A percentile compares a stretch with the other conserved stretches of the same genome.
Evolutionary conservation across 2,888 invertebrate species (phyloP).

Genomic region (Cybosia mesomella): DNA sequence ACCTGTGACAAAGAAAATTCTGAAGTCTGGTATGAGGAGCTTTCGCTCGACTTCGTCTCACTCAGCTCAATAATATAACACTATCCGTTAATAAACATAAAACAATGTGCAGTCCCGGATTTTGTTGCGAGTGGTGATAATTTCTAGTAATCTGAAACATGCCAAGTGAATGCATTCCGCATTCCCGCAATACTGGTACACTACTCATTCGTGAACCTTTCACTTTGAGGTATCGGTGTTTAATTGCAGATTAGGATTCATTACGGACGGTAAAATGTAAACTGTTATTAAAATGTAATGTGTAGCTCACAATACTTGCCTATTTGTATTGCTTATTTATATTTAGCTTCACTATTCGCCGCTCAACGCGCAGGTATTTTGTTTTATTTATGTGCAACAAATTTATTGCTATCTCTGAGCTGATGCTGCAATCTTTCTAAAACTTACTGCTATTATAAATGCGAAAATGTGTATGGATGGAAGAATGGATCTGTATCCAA

Average conservation of each 20-base stretch:
- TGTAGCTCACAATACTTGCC: background rate
- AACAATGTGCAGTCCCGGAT: slow-evolving; percentile 35
- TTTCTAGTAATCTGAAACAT: slow-evolving; percentile 43
- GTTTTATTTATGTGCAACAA: too few relatives aligned
- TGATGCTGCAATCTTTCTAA: too few relatives aligned
- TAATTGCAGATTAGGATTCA: slow-evolving; percentile 55
- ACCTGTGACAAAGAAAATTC: too few relatives aligned
- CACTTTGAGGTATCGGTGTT: slow-evolving; percentile 49
- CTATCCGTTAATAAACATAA: background rate
- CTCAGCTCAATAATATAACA: slow-evolving; percentile 2
- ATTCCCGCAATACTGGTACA: slow-evolving; percentile 47
- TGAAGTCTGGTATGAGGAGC: too few relatives aligned
- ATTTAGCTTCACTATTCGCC: too few relatives aligned
- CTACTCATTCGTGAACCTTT: slow-evolving; percentile 53
- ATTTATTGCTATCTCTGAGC: too few relatives aligned
- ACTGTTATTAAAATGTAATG: slow-evolving; percentile 5
- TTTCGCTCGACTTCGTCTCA: too few relatives aligned
- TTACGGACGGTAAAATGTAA: slow-evolving; percentile 16
- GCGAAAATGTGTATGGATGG: too few relatives aligned
- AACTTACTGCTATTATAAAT: too few relatives aligned
- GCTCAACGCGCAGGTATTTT: too few relatives aligned
- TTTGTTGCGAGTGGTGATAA: slow-evolving; percentile 20
- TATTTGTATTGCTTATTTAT: background rate
- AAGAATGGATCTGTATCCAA: too few relatives aligned
- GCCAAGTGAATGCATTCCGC: slow-evolving; percentile 50